These are phyloP conservation scores for Blera fallax DNA, from an alignment of 2,888 invertebrate genomes.

Conservation along the genomic window DNA sequence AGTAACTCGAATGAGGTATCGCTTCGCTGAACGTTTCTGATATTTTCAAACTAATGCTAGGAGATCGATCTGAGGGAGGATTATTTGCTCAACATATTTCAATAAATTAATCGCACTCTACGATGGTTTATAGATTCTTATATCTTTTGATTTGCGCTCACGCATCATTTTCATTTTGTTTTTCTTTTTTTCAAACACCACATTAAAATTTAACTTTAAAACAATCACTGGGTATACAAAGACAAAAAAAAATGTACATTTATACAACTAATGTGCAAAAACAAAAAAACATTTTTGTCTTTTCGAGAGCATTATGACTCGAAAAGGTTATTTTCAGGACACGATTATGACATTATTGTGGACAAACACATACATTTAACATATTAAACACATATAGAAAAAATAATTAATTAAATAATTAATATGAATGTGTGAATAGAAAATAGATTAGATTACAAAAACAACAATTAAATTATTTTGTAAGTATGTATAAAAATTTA, in stretches of 20 bases:
- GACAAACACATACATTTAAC: constrained; percentile 66
- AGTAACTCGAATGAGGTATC: no score
- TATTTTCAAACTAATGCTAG: no score
- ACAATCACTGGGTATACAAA: constrained; percentile 26
- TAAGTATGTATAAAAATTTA: background rate
- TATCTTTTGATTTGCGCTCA: background rate
- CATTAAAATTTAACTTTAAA: constrained; percentile 8
- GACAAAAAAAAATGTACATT: background rate
- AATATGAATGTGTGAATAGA: constrained; percentile 30
- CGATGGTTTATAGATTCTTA: background rate
- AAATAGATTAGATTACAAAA: constrained; percentile 61
- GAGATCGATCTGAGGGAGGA: no score
- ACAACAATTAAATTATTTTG: constrained; percentile 49
- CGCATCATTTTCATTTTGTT: background rate
- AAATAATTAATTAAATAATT: constrained; percentile 29
- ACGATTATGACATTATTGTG: constrained; percentile 34
- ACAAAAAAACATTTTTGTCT: background rate
- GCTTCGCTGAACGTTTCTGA: no score
- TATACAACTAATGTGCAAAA: background rate
- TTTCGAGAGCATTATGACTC: background rate
- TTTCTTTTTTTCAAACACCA: background rate
- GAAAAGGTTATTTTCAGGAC: background rate
- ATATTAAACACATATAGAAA: constrained; percentile 22
- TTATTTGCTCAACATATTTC: background rate
- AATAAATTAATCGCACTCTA: background rate